Evolutionary conservation across 2,113 vertebrate genomes (phyloP), one percentile per base, ranked within the genome.

Genomic region (Corythornis cristatus): DNA sequence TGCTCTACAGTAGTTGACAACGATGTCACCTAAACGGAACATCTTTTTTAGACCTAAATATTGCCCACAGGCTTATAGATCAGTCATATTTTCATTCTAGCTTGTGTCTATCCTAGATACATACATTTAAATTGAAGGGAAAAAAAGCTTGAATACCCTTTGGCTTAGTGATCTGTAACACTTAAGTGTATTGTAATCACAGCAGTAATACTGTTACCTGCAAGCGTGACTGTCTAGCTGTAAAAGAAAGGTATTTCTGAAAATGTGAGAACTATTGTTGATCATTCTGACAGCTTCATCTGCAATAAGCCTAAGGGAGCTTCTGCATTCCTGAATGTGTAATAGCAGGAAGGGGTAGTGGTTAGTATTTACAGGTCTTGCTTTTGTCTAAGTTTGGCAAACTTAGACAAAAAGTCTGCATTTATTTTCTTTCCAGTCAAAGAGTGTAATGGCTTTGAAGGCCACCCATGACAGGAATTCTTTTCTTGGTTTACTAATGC

Each of bases 21-120:
- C 82, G 71, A 91, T 91, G 84, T 76, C 82, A 76, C 74, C 58
- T 62, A 82, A 46, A 54, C 62, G 71, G 86, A 94, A 89, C 67
- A 93, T 85, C 79, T 78, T 93, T 94, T 92, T 89, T 93, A 86
- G 64, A 89, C 81, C 84, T 92, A 90, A 93, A 85, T 58, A 89
- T 92, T 86, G 60, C 86, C 89, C 66, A 62, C 62, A 94, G 92
- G 31, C 81, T 87, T 74, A 71, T 64, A 62, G 46, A 90, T 92
- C 46, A 46, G 50, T 70, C 53, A 61, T 46, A 33, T 75, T 89
- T 88, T 56, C 56, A 51, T 74, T 89, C 88, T 43, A 87, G 67
- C 51, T 18, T 86, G 53, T 78, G 37, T 90, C 56, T 93, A 73
- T 58, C 50, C 66, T 87, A 90, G 53, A 86, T 75, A 40, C 48